phyloP scores from a whole-genome alignment of 2,888 invertebrate genomes.

The Dyspetes luteomarginatus region DNA sequence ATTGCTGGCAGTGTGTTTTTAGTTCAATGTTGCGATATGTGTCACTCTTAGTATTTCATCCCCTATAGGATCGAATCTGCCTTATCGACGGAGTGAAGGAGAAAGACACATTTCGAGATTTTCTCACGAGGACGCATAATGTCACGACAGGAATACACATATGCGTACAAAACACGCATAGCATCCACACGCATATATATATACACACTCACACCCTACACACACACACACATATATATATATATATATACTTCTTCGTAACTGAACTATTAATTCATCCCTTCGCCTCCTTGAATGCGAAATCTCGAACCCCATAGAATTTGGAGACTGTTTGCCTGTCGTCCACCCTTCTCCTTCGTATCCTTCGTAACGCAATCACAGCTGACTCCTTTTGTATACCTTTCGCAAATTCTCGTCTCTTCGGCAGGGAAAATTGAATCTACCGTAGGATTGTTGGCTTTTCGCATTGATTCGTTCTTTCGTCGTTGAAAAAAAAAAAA shows the following conservation, averaged over 20 bases:
- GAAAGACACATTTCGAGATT: constrained; percentile 9
- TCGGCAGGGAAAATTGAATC: not conserved
- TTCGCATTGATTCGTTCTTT: not conserved
- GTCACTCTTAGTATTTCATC: not conserved
- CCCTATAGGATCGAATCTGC: not conserved
- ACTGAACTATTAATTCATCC: constrained; percentile 15
- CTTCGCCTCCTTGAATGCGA: not conserved
- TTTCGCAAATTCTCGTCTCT: not conserved
- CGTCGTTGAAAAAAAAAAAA: not conserved
- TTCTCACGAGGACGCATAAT: constrained; percentile 21
- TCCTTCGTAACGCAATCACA: constrained; percentile 24
- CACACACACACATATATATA: not conserved
- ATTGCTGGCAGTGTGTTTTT: constrained; percentile 33
- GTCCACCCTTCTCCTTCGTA: not conserved
- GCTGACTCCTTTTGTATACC: not conserved
- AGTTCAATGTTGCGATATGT: not conserved
- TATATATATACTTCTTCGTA: not conserved
- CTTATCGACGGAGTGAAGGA: constrained; percentile 40
- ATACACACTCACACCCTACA: no score
- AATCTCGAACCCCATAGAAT: constrained; percentile 11
- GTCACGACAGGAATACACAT: not conserved
- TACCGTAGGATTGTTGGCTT: not conserved
- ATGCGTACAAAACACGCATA: no score
- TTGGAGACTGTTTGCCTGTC: not conserved
- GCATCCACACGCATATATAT: no score